Evolutionary conservation across 1,140 invertebrate species (phyloP).

Genomic region (Phthorimaea operculella): DNA sequence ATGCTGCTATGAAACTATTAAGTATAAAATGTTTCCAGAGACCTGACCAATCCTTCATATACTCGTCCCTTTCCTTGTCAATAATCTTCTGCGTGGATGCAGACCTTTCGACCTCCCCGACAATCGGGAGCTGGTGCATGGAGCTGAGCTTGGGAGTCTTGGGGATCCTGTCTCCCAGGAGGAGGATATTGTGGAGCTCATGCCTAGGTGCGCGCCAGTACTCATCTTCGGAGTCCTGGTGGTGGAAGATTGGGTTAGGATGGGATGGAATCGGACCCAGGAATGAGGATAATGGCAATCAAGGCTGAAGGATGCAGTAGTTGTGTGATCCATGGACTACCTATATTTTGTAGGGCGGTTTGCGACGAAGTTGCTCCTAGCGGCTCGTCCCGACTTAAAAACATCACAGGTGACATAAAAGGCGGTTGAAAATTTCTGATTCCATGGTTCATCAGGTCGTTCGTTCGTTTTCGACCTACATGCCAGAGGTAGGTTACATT

Average conservation of each 20-base stretch:
- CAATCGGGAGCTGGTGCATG: constrained; percentile 29
- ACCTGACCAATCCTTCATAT: constrained; percentile 46
- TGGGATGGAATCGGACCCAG: neutral
- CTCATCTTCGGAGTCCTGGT: constrained; percentile 33
- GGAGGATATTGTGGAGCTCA: constrained; percentile 23
- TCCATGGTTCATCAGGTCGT: no score
- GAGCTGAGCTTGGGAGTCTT: constrained; percentile 27
- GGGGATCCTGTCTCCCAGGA: constrained; percentile 34
- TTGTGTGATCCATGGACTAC: no score
- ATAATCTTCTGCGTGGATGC: constrained; percentile 37
- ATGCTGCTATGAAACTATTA: neutral
- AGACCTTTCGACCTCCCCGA: constrained; percentile 38
- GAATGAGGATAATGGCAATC: neutral
- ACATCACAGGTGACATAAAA: no score
- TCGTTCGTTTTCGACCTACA: no score
- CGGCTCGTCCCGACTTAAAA: no score
- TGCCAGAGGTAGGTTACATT: no score
- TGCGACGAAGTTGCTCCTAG: no score
- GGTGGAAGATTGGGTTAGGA: neutral
- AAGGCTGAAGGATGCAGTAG: no score
- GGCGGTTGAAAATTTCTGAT: no score
- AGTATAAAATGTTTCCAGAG: no score
- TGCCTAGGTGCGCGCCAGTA: constrained; percentile 23
- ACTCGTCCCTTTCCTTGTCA: constrained; percentile 48
- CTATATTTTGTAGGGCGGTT: no score